A percentile compares a stretch with the other conserved stretches of the same genome.
Evolutionary conservation across 2,888 invertebrate species (phyloP).

Genomic region (Diarsia brunnea): DNA sequence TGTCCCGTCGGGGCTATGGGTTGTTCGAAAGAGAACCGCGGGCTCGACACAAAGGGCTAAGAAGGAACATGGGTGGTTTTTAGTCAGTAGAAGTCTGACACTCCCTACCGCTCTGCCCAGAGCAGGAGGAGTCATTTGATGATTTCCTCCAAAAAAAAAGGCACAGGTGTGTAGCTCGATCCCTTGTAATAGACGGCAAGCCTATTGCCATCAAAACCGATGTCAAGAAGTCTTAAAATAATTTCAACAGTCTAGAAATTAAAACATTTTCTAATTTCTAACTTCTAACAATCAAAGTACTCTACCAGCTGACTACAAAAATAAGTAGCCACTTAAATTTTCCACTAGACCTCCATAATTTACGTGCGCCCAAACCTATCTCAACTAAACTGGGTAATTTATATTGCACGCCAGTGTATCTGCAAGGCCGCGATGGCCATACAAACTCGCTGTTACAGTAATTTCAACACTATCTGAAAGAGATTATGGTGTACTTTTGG

Average conservation of each 20-base stretch:
- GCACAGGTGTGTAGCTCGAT: neutral
- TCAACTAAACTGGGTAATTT: conserved; percentile 59
- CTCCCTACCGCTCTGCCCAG: no score
- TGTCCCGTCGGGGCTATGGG: no score
- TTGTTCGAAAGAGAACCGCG: no score
- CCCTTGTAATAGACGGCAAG: neutral
- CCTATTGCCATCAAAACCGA: neutral
- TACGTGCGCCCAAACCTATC: conserved; percentile 54
- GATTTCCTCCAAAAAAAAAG: no score
- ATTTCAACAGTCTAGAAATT: neutral
- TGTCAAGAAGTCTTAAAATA: neutral
- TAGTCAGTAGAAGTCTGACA: no score
- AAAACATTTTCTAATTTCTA: neutral
- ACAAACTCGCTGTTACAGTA: neutral
- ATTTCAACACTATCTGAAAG: conserved; percentile 24
- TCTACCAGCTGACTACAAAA: conserved; percentile 20
- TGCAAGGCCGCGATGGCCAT: conserved; percentile 54
- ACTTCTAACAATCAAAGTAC: neutral
- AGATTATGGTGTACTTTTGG: neutral
- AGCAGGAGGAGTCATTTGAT: no score
- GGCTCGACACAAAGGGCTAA: no score
- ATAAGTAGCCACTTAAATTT: conserved; percentile 31
- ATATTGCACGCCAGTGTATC: conserved; percentile 52
- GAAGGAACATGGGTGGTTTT: no score
- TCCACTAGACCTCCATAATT: conserved; percentile 24